A percentile compares a stretch with the other conserved stretches of the same genome.
These are phyloP conservation scores for Heterodera filipjevi DNA, from an alignment of 2,888 invertebrate species.

Conservation along the genomic window DNA sequence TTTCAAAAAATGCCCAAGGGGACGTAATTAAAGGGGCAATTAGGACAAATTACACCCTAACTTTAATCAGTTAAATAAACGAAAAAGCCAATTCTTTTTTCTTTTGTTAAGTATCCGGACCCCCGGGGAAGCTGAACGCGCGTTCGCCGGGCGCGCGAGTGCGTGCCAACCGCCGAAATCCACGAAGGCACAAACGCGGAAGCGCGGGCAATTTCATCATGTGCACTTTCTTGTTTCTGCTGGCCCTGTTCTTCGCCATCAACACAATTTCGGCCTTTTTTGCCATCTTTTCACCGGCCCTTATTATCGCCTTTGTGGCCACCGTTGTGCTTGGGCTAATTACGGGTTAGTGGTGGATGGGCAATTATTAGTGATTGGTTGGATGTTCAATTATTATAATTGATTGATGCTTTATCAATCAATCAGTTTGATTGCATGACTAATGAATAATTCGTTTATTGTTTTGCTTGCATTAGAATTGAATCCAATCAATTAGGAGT, in stretches of 20 bases:
- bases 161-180: not conserved
- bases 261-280: constrained; percentile 4
- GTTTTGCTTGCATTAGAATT: too few species aligned
- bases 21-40: not conserved
- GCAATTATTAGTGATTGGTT: too few species aligned
- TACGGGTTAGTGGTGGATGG: not conserved
- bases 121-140: not conserved
- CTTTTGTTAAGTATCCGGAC: not conserved
- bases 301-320: not conserved
- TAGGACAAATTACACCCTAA: too few species aligned
- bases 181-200: not conserved
- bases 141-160: constrained; percentile 4
- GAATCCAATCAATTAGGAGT: too few species aligned
- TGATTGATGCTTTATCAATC: too few species aligned
- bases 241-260: constrained; percentile 6
- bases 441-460: too few species aligned
- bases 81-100: too few species aligned
- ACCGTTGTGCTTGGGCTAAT: not conserved
- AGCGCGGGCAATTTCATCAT: not conserved
- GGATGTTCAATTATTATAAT: not conserved
- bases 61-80: too few species aligned
- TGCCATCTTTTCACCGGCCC: not conserved
- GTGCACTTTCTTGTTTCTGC: not conserved
- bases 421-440: too few species aligned
- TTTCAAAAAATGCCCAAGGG: not conserved